A percentile compares a stretch with the other conserved stretches of the same genome.
Conservation (phyloP, 2,113 vertebrate genomes). For the Lepus europaeus region DNA sequence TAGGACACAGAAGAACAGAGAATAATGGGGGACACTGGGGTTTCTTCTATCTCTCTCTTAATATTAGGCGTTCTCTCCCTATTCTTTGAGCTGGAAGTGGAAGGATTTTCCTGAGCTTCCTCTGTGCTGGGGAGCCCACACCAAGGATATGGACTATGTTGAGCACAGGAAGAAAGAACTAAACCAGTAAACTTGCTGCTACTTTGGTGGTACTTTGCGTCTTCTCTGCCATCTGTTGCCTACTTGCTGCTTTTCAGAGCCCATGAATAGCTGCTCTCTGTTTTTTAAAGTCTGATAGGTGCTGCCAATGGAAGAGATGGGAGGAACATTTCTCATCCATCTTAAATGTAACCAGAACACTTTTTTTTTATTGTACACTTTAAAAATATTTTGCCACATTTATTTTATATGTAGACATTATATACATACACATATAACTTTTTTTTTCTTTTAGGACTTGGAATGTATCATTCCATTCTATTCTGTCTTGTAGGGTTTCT, state of each 20-base stretch:
- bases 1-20: neutral
- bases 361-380: neutral
- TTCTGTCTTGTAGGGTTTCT: too few species aligned
- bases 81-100: neutral
- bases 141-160: neutral
- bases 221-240: too few species aligned
- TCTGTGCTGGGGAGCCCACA: neutral
- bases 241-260: neutral
- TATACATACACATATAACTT: too few species aligned
- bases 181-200: neutral
- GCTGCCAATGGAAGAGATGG: neutral
- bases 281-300: neutral
- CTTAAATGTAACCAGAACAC: neutral
- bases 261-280: neutral
- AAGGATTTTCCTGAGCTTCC: neutral
- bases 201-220: too few species aligned
- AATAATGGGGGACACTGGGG: neutral
- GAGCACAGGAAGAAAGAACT: neutral
- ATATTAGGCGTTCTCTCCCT: neutral
- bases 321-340: neutral
- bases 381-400: too few species aligned
- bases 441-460: too few species aligned
- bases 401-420: too few species aligned
- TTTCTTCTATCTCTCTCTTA: neutral
- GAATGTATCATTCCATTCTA: too few species aligned